These are phyloP conservation scores for Ferdinandea cuprea DNA, from an alignment of 2,888 invertebrate species.

Conservation along the genomic window DNA sequence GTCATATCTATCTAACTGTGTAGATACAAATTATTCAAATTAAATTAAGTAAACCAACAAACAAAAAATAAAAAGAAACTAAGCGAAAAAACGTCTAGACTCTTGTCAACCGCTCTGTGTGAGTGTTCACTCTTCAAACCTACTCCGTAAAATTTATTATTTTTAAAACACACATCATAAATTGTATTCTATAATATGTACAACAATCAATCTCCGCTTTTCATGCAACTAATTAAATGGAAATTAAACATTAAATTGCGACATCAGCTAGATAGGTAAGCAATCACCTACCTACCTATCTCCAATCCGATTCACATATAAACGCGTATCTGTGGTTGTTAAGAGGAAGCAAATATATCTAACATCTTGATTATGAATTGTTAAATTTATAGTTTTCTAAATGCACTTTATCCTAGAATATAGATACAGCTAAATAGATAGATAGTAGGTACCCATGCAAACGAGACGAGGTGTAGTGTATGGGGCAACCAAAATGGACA, in stretches of 20 bases:
- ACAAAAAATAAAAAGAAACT: too few relatives aligned
- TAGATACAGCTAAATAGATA: neutral
- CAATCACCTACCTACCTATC: conserved; percentile 30
- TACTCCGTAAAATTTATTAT: conserved; percentile 68
- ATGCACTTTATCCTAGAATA: conserved; percentile 2
- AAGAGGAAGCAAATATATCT: conserved; percentile 45
- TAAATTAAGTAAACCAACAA: too few relatives aligned
- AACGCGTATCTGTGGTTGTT: conserved; percentile 61
- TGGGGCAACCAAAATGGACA: conserved; percentile 49
- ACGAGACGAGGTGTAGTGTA: neutral
- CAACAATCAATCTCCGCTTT: conserved; percentile 75
- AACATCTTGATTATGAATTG: conserved; percentile 64
- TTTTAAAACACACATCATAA: conserved; percentile 74
- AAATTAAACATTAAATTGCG: conserved; percentile 78
- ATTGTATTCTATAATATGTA: conserved; percentile 65
- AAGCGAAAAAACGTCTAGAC: conserved; percentile 54
- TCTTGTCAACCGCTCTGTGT: conserved; percentile 42
- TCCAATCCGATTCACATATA: conserved; percentile 7
- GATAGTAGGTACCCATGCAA: conserved; percentile 22
- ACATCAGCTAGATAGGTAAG: conserved; percentile 72
- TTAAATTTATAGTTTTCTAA: conserved; percentile 25
- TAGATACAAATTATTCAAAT: conserved; percentile 53
- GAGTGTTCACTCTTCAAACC: conserved; percentile 16
- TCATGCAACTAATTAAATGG: conserved; percentile 77
- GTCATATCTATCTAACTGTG: conserved; percentile 11